A percentile compares a stretch with the other conserved stretches of the same genome.
Evolutionary conservation across 2,113 vertebrate genomes (phyloP).

Genomic region (Colinus virginianus): DNA sequence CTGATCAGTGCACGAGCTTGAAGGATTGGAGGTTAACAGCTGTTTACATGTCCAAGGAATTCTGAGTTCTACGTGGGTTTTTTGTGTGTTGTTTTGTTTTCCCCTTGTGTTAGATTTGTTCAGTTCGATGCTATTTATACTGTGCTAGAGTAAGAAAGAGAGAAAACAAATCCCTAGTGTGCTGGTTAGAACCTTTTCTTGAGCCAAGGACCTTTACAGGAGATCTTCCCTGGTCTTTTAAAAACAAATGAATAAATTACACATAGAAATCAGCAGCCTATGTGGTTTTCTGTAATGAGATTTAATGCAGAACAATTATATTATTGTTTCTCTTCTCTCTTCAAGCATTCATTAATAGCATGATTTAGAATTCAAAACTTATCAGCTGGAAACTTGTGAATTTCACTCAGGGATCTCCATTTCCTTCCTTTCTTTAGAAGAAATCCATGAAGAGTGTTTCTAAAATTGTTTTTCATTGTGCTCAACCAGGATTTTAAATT

Average conservation of each 20-base stretch:
- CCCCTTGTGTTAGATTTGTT: background rate
- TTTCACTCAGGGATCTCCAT: background rate
- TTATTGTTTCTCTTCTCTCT: background rate
- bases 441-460: background rate
- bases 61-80: background rate
- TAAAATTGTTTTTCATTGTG: background rate
- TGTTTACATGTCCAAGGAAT: background rate
- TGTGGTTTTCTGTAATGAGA: background rate
- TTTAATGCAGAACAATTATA: background rate
- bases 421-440: background rate
- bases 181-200: background rate
- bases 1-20: background rate
- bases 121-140: background rate
- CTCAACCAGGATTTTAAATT: background rate
- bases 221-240: background rate
- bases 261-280: background rate
- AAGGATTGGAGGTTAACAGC: background rate
- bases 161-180: background rate
- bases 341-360: background rate
- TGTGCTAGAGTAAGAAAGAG: background rate
- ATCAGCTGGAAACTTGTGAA: background rate
- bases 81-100: background rate
- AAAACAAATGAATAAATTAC: background rate
- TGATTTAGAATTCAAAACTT: background rate
- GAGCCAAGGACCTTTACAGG: too few relatives aligned